Evolutionary conservation across 2,888 invertebrate species (phyloP).

Genomic region (Himalopsyche japonica): DNA sequence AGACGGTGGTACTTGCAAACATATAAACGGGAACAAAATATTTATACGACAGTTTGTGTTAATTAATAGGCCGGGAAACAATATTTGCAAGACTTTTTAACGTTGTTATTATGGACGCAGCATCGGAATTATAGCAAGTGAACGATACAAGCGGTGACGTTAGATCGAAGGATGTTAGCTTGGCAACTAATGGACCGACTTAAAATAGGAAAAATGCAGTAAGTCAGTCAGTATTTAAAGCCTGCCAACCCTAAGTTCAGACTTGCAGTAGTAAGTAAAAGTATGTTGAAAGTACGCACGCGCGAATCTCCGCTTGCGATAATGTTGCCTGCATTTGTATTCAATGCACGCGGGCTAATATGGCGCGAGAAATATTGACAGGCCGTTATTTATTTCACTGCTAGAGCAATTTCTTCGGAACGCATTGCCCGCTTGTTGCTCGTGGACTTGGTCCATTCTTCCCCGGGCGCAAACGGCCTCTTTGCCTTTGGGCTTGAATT

Average conservation of each 20-base stretch:
- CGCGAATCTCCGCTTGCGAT: conserved; percentile 62
- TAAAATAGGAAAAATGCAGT: too few species aligned
- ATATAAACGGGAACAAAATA: too few species aligned
- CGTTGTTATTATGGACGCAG: too few species aligned
- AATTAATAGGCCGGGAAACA: too few species aligned
- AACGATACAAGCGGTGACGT: too few species aligned
- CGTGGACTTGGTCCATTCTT: conserved; percentile 2
- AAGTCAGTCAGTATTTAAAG: background rate
- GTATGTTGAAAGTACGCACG: conserved; percentile 24
- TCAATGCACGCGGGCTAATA: conserved; percentile 56
- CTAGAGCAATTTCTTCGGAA: conserved; percentile 15
- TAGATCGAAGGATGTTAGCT: too few species aligned
- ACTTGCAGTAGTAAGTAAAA: background rate
- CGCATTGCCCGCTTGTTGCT: background rate
- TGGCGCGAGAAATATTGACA: conserved; percentile 53
- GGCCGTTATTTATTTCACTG: conserved; percentile 51
- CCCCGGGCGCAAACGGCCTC: background rate
- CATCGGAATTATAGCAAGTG: too few species aligned
- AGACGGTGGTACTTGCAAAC: too few species aligned
- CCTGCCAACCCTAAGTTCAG: background rate
- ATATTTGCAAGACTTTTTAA: too few species aligned
- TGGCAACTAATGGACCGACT: too few species aligned
- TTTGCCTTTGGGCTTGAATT: background rate
- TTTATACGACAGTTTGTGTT: too few species aligned
- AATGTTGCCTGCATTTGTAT: conserved; percentile 56